Conservation (phyloP, 2,888 invertebrate genomes). For the Agrochola circellaris region DNA sequence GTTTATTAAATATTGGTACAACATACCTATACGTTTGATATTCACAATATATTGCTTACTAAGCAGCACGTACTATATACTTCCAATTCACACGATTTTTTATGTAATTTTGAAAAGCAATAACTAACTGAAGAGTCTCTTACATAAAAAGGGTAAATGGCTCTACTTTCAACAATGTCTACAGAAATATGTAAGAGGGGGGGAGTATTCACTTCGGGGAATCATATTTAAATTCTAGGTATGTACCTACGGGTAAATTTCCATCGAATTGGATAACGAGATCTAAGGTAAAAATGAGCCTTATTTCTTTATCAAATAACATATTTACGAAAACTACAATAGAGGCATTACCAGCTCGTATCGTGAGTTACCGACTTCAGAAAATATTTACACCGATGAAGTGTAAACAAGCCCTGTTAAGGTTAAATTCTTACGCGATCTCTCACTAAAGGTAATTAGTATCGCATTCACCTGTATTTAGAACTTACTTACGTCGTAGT, state of each 20-base stretch:
- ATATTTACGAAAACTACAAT: conserved; percentile 32
- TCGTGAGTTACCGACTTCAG: background rate
- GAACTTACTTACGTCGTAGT: too few species aligned
- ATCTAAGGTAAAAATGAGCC: conserved; percentile 10
- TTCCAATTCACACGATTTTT: background rate
- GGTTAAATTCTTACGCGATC: too few species aligned
- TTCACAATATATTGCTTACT: background rate
- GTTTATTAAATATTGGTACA: background rate
- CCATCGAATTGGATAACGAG: conserved; percentile 31
- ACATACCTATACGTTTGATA: background rate
- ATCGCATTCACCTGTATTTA: too few species aligned
- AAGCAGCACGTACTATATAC: background rate
- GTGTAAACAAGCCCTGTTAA: too few species aligned
- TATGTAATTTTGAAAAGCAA: conserved; percentile 6
- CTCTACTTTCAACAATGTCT: conserved; percentile 14
- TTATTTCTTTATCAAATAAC: conserved; percentile 15
- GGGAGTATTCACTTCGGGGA: conserved; percentile 22
- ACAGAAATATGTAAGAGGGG: background rate
- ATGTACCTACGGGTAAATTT: conserved; percentile 5
- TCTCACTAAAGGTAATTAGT: too few species aligned
- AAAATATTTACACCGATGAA: too few species aligned
- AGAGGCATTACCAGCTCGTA: background rate
- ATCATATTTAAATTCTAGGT: conserved; percentile 39
- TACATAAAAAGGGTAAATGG: conserved; percentile 25
- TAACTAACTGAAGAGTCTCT: conserved; percentile 2